A percentile compares a stretch with the other conserved stretches of the same genome.
Evolutionary conservation across 2,113 vertebrate genomes (phyloP).

Genomic region (Takifugu bimaculatus): DNA sequence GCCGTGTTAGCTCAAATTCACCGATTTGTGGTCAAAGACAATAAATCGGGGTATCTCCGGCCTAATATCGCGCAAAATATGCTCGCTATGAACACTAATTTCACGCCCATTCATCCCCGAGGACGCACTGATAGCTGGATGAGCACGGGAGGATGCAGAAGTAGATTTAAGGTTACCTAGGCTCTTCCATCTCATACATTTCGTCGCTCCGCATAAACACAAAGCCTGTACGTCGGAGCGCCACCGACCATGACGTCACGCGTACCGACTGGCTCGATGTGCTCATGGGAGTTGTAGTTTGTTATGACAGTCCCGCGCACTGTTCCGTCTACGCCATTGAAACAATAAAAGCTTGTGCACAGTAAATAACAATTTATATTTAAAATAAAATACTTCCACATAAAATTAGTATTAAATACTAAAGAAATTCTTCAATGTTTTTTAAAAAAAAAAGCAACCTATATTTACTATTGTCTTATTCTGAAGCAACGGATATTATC

Average conservation of each 20-base stretch:
- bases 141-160: conserved; percentile 4
- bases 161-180: conserved; percentile 37
- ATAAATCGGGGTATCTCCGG: background rate
- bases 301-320: background rate
- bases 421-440: no score
- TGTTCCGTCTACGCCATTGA: no score
- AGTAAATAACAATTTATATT: no score
- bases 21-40: conserved; percentile 1
- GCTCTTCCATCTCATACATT: conserved; percentile 38
- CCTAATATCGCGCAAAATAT: background rate
- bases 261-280: background rate
- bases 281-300: conserved; percentile 58
- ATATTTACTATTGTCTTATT: no score
- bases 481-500: no score
- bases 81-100: background rate
- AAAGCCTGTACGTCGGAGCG: conserved; percentile 46
- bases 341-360: no score
- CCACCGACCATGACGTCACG: conserved; percentile 57
- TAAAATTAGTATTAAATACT: no score
- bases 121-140: background rate
- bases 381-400: no score
- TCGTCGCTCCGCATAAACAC: conserved; percentile 42
- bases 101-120: background rate
- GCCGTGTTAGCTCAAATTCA: conserved; percentile 41
- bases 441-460: no score